Evolutionary conservation across 2,113 vertebrate genomes (phyloP).

Genomic region (Sula dactylatra): DNA sequence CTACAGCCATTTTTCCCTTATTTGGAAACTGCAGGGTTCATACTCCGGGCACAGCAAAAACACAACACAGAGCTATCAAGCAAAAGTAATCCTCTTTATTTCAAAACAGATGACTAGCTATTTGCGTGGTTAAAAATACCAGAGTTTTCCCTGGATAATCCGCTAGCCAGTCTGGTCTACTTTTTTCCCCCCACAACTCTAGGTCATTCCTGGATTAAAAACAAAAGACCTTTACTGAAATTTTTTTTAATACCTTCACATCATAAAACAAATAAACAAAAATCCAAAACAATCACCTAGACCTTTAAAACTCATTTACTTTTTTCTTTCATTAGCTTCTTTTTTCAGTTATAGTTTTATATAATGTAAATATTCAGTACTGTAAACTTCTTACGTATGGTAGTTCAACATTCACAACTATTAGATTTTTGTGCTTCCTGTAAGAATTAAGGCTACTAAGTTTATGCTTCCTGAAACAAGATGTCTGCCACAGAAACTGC

Average conservation of each 20-base stretch:
- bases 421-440: not conserved
- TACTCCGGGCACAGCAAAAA: constrained; percentile 53
- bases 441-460: not conserved
- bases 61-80: constrained; percentile 53
- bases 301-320: not conserved
- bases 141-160: constrained; percentile 70
- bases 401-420: not conserved
- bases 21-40: constrained; percentile 63
- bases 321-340: not conserved
- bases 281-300: not conserved
- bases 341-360: not conserved
- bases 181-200: not conserved
- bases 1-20: constrained; percentile 9
- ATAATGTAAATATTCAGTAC: not conserved
- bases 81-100: constrained; percentile 74
- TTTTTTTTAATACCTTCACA: not conserved
- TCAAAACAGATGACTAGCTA: constrained; percentile 72
- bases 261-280: not conserved
- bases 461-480: too few relatives aligned
- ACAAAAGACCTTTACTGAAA: constrained; percentile 20
- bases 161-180: constrained; percentile 53
- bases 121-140: constrained; percentile 76
- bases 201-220: constrained; percentile 63
- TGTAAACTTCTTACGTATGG: not conserved
- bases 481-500: not conserved